Conservation (phyloP, 30 jellyfish, hydroid and myxozoan genomes). For the Mastigias papua region DNA sequence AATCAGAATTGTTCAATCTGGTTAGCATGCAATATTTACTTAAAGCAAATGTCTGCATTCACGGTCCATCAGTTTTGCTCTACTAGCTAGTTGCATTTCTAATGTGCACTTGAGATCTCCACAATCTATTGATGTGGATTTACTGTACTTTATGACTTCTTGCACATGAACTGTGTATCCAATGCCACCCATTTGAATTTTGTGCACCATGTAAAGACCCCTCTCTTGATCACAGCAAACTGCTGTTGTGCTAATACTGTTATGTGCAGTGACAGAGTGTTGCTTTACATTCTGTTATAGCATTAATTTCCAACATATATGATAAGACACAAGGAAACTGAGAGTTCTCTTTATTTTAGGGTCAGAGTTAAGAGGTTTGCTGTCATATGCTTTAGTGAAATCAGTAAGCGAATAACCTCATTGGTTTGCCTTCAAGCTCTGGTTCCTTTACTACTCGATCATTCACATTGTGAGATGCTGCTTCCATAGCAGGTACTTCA, state of each 20-base stretch:
- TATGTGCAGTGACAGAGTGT: too few relatives aligned
- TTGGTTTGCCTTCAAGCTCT: too few relatives aligned
- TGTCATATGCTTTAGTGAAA: background rate
- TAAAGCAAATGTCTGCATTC: conserved; percentile 38
- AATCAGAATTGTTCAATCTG: background rate
- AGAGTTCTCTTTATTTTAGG: too few relatives aligned
- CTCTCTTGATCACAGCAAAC: too few relatives aligned
- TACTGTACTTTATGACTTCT: conserved; percentile 5
- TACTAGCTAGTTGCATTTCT: conserved; percentile 26
- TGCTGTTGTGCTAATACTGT: too few relatives aligned
- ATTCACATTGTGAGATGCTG: background rate
- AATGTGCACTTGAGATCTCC: conserved; percentile 27
- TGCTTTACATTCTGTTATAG: background rate
- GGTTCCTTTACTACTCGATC: background rate
- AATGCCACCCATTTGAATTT: conserved; percentile 17
- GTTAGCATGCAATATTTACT: conserved; percentile 30
- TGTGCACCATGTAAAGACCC: conserved; percentile 24
- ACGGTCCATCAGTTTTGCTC: too few relatives aligned
- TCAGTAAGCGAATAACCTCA: background rate
- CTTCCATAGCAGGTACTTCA: background rate
- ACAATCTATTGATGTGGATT: conserved; percentile 3
- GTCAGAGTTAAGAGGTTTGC: background rate
- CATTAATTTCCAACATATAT: conserved; percentile 21
- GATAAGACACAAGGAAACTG: background rate
- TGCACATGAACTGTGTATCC: conserved; percentile 61